Evolutionary conservation across 2,888 invertebrate species (phyloP).

Genomic region (Periphyllus acericola): DNA sequence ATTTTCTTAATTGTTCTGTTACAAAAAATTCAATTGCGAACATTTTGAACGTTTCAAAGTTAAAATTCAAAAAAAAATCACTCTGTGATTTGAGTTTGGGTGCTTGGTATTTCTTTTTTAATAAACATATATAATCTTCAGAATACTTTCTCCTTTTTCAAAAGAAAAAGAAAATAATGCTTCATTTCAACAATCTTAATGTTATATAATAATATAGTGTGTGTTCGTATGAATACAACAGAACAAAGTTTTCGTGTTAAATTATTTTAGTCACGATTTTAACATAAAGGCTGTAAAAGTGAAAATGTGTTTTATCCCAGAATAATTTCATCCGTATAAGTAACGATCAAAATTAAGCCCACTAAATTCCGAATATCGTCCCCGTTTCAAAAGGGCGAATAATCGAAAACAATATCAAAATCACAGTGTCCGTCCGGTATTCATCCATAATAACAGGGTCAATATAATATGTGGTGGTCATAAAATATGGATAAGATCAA

Average conservation of each 20-base stretch:
- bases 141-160: background rate
- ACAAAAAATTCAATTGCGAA: background rate
- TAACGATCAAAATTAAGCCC: background rate
- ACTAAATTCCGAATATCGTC: background rate
- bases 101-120: conserved; percentile 3
- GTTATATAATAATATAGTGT: background rate
- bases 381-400: background rate
- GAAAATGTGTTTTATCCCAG: background rate
- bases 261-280: background rate
- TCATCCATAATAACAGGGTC: conserved; percentile 42
- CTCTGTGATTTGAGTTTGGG: too few species aligned
- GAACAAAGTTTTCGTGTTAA: background rate
- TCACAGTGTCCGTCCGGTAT: background rate
- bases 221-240: background rate
- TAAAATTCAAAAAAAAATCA: background rate
- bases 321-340: background rate
- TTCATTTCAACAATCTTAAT: background rate
- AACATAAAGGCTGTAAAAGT: conserved; percentile 4
- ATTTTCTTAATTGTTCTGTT: background rate
- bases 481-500: conserved; percentile 52
- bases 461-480: conserved; percentile 9
- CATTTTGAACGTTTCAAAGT: too few species aligned
- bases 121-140: background rate
- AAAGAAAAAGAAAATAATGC: background rate
- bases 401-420: conserved; percentile 1